phyloP scores from a whole-genome alignment of 2,113 vertebrate genomes.

The Cnemophilus loriae region DNA sequence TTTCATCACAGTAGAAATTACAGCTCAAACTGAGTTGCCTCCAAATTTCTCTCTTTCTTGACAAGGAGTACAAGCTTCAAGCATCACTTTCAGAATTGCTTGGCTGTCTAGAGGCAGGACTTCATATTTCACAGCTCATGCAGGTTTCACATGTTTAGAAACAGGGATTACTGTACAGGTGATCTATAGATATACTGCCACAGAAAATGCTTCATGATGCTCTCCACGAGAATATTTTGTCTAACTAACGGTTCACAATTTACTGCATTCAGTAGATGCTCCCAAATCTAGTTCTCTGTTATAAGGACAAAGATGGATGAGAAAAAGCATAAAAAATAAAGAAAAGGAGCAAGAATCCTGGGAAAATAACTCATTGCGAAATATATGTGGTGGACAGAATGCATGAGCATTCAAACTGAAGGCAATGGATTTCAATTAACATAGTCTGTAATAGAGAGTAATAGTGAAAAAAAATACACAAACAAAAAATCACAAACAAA shows the following conservation, averaged over 20 bases:
- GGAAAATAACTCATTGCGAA: neutral
- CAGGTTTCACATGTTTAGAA: neutral
- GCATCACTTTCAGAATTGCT: neutral
- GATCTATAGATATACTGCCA: neutral
- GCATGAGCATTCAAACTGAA: neutral
- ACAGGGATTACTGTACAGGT: neutral
- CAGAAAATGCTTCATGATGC: neutral
- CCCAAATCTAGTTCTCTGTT: neutral
- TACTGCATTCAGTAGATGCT: neutral
- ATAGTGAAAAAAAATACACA: neutral
- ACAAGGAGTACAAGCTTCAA: neutral
- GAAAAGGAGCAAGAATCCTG: neutral
- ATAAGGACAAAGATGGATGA: neutral
- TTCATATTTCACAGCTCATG: neutral
- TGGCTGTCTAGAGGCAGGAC: neutral
- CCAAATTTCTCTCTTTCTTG: neutral
- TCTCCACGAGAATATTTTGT: neutral
- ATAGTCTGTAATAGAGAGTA: neutral
- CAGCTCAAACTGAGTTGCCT: neutral
- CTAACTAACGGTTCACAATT: neutral
- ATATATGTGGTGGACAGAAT: neutral
- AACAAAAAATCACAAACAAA: neutral
- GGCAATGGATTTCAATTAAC: neutral
- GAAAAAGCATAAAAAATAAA: neutral
- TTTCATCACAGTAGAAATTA: neutral